Evolutionary conservation across 2,888 invertebrate genomes (phyloP).

Genomic region (Nemoura dubitans): DNA sequence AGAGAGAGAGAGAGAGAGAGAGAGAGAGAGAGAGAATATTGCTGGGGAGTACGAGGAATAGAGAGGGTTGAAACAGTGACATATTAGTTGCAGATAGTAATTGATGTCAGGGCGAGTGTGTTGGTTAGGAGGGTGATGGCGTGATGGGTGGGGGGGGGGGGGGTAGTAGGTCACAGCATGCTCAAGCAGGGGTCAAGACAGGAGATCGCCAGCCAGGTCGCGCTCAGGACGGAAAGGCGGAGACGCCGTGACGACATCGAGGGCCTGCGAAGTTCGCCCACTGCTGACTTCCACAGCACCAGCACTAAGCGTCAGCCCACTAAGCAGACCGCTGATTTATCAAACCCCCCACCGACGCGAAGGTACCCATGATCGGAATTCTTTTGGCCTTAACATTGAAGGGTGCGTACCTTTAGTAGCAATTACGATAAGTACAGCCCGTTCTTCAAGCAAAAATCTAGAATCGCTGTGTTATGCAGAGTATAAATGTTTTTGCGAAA

Average conservation of each 20-base stretch:
- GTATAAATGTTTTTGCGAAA: not conserved
- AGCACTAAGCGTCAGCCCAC: not conserved
- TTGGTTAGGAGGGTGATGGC: not conserved
- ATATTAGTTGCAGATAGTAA: slow-evolving; percentile 12
- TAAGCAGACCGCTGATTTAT: not conserved
- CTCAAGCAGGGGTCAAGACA: not conserved
- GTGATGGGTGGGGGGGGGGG: not conserved
- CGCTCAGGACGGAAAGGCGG: not conserved
- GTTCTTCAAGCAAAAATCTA: too few species aligned
- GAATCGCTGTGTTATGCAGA: too few species aligned
- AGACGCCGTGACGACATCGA: not conserved
- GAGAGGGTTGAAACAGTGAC: not conserved
- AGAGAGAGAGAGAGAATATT: too few species aligned
- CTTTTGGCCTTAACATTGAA: too few species aligned
- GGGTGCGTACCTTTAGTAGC: too few species aligned
- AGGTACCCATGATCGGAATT: too few species aligned
- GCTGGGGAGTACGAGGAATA: too few species aligned
- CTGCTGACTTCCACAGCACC: not conserved
- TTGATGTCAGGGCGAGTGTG: not conserved
- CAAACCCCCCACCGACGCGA: not conserved
- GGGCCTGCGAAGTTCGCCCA: not conserved
- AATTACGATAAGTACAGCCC: too few species aligned
- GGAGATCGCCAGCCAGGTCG: not conserved
- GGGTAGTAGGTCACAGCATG: not conserved
- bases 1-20: too few species aligned